Evolutionary conservation across 2,888 invertebrate species (phyloP), one percentile per base, ranked within the genome.

Genomic region (Hirtodrosophila histrioides): DNA sequence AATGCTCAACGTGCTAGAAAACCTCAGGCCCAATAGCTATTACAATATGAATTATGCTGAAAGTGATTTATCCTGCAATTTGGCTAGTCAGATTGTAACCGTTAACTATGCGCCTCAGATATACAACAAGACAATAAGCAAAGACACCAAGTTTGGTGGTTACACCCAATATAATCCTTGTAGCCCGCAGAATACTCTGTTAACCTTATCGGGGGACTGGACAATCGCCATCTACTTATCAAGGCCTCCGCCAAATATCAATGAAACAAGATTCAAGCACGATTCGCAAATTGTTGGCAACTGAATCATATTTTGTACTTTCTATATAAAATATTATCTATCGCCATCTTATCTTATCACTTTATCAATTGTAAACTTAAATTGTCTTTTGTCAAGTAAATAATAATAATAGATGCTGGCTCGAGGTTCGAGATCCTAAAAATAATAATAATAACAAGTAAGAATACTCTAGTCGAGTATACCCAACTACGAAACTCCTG

Each of bases 31-130:
- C 10, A 3, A 9, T 36, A 12, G 5, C 6, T 62, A 56, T 10
- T 36, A 24, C 37, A 8, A 17, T 12, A 24, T 36, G 37, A 17
- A 45, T 36, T 36, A 50, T 39, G 44, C 11, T 27, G 27, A 27
- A 27, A 27, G 6, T 39, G 9, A 27, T 3, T 5, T 8, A 1
- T 43, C 43, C 1, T 63, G 63, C 29, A 9, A 23, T 12, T 10
- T 40, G 27, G 5, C 24, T 0, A 39, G 12, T 12, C 46, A 41
- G 10, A 35, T 57, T 7, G 12, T 29, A 2, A 12, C 36, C 3
- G 46, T 41, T 6, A 64, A 64, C 41, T 64, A 40, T 46, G 23
- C 33, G 4, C 64, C 64, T 9, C 7, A 41, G 17, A 7, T 40
- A 9, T 58, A 64, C 11, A 37, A 49, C 36, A 44, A 11, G 1